phyloP scores from a whole-genome alignment of 2,797 vertebrate genomes.

The Schizopygopsis malacanthus region DNA sequence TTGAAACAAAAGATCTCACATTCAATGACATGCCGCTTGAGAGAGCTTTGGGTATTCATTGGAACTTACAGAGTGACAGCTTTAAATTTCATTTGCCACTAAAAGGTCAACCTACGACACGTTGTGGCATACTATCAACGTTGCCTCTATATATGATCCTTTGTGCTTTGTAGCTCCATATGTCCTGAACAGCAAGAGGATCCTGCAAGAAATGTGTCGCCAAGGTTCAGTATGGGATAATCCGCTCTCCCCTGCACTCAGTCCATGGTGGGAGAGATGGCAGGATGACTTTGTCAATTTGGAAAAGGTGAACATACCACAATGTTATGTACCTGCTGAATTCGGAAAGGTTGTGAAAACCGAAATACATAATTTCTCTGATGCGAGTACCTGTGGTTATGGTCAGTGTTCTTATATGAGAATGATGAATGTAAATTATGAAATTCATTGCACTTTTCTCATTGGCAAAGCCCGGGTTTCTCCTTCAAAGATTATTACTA shows the following conservation, averaged over 20 bases:
- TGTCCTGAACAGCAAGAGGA: background rate
- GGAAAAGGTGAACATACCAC: background rate
- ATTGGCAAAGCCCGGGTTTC: conserved; percentile 24
- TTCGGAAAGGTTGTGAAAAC: conserved; percentile 13
- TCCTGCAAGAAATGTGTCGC: conserved; percentile 21
- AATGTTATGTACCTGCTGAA: conserved; percentile 25
- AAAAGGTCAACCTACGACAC: background rate
- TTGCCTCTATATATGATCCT: background rate
- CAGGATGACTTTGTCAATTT: conserved; percentile 6
- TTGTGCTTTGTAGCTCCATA: background rate
- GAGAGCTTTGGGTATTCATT: conserved; percentile 16
- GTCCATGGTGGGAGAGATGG: conserved; percentile 37
- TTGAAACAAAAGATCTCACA: conserved; percentile 11
- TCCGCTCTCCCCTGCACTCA: conserved; percentile 15
- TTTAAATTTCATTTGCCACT: conserved; percentile 12
- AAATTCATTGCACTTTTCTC: conserved; percentile 21
- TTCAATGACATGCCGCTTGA: conserved; percentile 1
- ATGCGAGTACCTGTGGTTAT: conserved; percentile 32
- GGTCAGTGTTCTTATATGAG: conserved; percentile 41
- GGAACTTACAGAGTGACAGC: background rate
- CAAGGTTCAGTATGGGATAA: conserved; percentile 41
- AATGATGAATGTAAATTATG: conserved; percentile 21
- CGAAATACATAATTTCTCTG: conserved; percentile 45
- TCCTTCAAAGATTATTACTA: conserved; percentile 20
- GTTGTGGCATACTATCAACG: background rate